Percentiles rank a stretch among this genome's conserved stretches.
Conservation (phyloP, 2,113 vertebrate genomes). For the Lycaon pictus region DNA sequence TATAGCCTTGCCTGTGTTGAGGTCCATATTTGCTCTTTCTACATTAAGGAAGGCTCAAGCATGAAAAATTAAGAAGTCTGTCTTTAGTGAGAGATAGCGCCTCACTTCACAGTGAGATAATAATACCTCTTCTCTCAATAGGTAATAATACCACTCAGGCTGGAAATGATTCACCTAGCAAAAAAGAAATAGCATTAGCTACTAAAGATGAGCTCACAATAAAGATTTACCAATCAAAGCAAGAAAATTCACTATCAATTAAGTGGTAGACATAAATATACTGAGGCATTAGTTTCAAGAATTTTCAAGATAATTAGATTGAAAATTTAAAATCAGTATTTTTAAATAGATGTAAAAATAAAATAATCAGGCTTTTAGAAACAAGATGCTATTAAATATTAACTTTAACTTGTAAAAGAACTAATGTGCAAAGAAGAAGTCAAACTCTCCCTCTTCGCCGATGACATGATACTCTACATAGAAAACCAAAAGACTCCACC, state of each 20-base stretch:
- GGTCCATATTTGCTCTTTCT: neutral
- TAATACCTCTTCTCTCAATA: neutral
- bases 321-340: neutral
- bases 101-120: neutral
- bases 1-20: neutral
- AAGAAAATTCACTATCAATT: neutral
- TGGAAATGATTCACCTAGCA: neutral
- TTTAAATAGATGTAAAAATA: conserved; percentile 21
- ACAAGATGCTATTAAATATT: neutral
- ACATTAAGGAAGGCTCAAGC: neutral
- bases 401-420: neutral
- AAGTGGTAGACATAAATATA: neutral
- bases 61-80: neutral
- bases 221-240: neutral
- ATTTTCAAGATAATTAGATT: neutral
- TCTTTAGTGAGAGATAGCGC: neutral
- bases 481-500: too few species aligned
- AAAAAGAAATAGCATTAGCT: neutral
- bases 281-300: neutral
- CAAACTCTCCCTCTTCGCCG: too few species aligned
- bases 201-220: neutral
- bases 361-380: neutral
- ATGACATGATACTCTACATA: too few species aligned
- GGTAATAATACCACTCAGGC: neutral
- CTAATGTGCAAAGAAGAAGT: neutral